Evolutionary conservation across 2,113 vertebrate genomes (phyloP).

Genomic region (Gobius niger): DNA sequence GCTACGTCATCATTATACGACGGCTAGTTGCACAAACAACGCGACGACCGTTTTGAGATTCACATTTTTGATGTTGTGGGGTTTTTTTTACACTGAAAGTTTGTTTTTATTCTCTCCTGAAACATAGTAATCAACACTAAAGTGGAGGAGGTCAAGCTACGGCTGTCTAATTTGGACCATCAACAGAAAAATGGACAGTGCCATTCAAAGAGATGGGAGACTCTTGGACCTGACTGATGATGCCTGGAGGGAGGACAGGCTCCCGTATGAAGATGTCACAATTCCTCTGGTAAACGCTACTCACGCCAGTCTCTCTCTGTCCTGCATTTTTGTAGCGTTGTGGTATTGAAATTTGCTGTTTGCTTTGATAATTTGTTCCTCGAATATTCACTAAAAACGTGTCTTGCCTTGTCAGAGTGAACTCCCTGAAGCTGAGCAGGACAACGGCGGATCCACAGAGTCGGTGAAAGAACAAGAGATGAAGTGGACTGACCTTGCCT

Average conservation of each 20-base stretch:
- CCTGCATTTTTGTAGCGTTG: neutral
- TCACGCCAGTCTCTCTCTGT: neutral
- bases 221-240: conserved; percentile 96
- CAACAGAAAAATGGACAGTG: conserved; percentile 86
- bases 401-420: conserved; percentile 81
- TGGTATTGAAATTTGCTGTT: neutral
- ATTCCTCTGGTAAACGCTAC: conserved; percentile 86
- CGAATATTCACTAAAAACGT: neutral
- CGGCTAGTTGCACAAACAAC: no score
- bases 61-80: no score
- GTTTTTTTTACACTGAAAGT: no score
- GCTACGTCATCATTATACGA: neutral
- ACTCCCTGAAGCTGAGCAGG: conserved; percentile 95
- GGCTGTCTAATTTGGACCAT: no score
- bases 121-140: no score
- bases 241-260: conserved; percentile 93
- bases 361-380: no score
- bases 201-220: conserved; percentile 93
- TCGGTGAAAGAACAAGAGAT: conserved; percentile 98
- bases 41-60: neutral
- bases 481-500: conserved; percentile 96
- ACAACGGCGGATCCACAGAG: conserved; percentile 95
- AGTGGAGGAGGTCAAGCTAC: neutral
- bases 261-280: conserved; percentile 95
- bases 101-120: no score